Base-by-base conservation (phyloP, 64 coral and sea anemone genomes). In the Montipora cactus region DNA sequence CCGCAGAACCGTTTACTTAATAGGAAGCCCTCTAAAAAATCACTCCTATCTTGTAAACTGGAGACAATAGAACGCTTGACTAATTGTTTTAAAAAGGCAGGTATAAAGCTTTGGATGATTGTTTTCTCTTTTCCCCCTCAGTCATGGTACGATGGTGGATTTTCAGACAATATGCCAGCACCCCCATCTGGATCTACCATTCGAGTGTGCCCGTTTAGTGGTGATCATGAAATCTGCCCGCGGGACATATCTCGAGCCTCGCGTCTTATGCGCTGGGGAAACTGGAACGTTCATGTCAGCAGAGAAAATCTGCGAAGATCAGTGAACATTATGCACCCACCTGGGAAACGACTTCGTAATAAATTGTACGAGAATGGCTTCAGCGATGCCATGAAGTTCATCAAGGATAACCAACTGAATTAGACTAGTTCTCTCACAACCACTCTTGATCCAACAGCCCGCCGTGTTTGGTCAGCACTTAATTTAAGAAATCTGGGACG, bases 101-200 rank as follows among this genome's bases (percentile, higher is more conserved):
- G 53, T 11, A 57, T 8, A 57, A 57, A 11, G 11, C 7, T 57
- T 57, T 57, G 7, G 7, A 6, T 57, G 6, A 11, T 6, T 57
- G 0, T 57, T 57, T 57, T 57, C 1, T 57, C 11, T 64, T 14
- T 59, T 72, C 67, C 77, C 77, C 82, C 10, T 3, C 55, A 97
- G 96, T 77, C 73, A 51, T 97, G 96, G 96, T 97, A 79, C 51
- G 96, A 97, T 80, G 96, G 96, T 48, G 96, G 96, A 9, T 97
- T 97, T 64, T 94, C 96, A 15, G 96, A 97, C 64, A 97, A 97
- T 64, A 85, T 92, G 0, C 96, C 96, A 8, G 50, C 81, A 0
- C 92, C 93, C 45, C 78, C 89, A 0, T 45, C 74, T 73, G 96
- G 96, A 83, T 55, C 82, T 13, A 95, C 96, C 8, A 89, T 97